Evolutionary conservation across 1,140 invertebrate species (phyloP).

Genomic region (Papilio polyxenes): DNA sequence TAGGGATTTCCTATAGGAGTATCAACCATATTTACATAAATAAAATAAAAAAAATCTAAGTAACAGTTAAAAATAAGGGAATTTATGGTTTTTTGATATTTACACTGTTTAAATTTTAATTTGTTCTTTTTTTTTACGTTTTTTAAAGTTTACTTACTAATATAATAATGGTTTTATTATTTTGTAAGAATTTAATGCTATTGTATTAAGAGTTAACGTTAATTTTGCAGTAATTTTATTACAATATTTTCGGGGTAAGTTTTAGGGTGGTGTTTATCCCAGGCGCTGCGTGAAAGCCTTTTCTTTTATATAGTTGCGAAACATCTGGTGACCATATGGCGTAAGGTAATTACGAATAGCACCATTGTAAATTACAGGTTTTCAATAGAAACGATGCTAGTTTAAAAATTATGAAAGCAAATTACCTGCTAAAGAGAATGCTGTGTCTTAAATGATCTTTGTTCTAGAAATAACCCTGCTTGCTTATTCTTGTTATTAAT

Average conservation of each 20-base stretch:
- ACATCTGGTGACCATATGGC: conserved; percentile 38
- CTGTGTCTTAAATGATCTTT: not conserved
- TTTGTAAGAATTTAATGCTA: not conserved
- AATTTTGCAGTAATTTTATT: not conserved
- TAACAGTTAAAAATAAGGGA: too few relatives aligned
- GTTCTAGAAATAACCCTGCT: not conserved
- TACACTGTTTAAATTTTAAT: too few relatives aligned
- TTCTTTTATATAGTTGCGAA: conserved; percentile 28
- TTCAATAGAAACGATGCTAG: conserved; percentile 20
- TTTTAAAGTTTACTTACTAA: not conserved
- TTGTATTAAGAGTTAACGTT: not conserved
- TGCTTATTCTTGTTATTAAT: not conserved
- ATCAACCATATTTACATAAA: too few relatives aligned
- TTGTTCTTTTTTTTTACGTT: too few relatives aligned
- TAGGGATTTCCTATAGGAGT: too few relatives aligned
- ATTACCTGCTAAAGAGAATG: conserved; percentile 29
- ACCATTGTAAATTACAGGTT: conserved; percentile 32
- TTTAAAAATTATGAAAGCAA: conserved; percentile 31
- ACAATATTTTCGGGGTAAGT: conserved; percentile 11
- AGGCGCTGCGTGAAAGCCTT: conserved; percentile 14
- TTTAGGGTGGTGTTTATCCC: conserved; percentile 25
- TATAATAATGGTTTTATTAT: not conserved
- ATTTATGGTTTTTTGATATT: too few relatives aligned
- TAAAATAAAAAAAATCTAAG: too few relatives aligned
- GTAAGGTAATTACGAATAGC: conserved; percentile 36